Evolutionary conservation across 2,797 vertebrate species (phyloP).

Genomic region (Chrosomus eos): DNA sequence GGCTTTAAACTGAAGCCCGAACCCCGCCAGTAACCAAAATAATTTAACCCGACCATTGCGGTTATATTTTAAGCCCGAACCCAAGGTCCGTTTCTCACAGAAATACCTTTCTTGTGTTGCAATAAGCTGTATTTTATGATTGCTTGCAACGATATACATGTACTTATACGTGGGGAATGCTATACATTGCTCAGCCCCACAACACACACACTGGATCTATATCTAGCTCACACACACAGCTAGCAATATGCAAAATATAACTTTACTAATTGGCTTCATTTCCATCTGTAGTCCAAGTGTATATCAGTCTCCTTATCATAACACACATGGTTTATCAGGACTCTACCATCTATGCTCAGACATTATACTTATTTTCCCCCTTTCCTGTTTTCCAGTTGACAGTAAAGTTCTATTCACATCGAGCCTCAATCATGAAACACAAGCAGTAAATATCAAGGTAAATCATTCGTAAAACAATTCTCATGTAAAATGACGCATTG

Average conservation of each 20-base stretch:
- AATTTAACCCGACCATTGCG: too few species aligned
- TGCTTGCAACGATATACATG: too few species aligned
- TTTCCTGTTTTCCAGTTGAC: not conserved
- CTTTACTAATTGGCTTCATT: not conserved
- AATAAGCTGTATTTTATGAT: too few species aligned
- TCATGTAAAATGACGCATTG: not conserved
- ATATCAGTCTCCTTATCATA: not conserved
- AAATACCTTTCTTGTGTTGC: too few species aligned
- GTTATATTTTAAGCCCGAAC: too few species aligned
- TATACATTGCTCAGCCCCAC: not conserved
- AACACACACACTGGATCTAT: not conserved
- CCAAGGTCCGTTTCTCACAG: too few species aligned
- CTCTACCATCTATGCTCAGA: not conserved
- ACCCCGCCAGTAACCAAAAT: too few species aligned
- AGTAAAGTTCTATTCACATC: not conserved
- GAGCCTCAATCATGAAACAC: not conserved
- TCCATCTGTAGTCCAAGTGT: not conserved
- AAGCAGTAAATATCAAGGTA: not conserved
- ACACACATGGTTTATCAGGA: not conserved
- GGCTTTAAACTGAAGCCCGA: too few species aligned
- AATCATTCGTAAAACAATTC: conserved; percentile 20
- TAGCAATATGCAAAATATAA: conserved; percentile 3
- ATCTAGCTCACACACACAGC: too few species aligned
- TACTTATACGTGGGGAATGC: not conserved
- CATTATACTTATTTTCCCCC: not conserved